Conservation (phyloP, 2,113 vertebrate genomes). For the Elephantulus edwardii region DNA sequence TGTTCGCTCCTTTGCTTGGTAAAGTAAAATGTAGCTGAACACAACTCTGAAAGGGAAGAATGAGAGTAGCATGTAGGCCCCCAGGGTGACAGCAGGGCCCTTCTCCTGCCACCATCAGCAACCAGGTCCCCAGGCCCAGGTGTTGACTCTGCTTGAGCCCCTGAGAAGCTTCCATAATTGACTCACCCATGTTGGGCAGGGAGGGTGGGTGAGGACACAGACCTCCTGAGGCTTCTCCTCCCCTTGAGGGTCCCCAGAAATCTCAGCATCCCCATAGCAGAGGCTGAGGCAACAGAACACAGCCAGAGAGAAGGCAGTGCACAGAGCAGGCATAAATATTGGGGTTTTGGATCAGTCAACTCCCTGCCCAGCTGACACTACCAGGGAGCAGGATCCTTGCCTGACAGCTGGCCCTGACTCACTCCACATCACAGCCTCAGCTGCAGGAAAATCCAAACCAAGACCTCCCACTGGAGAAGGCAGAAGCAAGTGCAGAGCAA, state of each 20-base stretch:
- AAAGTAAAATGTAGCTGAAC: not conserved
- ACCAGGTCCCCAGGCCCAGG: not conserved
- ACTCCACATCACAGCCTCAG: not conserved
- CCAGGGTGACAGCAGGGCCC: fast-evolving
- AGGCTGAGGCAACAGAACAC: not conserved
- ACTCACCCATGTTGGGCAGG: not conserved
- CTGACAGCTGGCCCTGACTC: not conserved
- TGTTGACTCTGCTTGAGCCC: not conserved
- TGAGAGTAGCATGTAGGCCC: not conserved
- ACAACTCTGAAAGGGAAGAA: not conserved
- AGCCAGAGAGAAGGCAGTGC: not conserved
- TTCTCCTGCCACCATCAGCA: not conserved
- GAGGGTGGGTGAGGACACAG: not conserved
- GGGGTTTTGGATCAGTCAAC: not conserved
- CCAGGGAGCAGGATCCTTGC: not conserved
- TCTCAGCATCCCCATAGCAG: not conserved
- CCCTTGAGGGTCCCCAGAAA: not conserved
- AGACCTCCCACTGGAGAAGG: not conserved
- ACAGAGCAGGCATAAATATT: not conserved
- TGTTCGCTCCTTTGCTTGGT: not conserved
- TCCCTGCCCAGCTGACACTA: too few species aligned
- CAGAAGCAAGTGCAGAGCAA: not conserved
- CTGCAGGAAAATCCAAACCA: not conserved
- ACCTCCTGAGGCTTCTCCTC: not conserved
- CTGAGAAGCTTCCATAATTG: slow-evolving; percentile 34